Evolutionary conservation across 1,140 invertebrate genomes (phyloP), one percentile per base, ranked within the genome.

Genomic region (Berghia stephanieae): DNA sequence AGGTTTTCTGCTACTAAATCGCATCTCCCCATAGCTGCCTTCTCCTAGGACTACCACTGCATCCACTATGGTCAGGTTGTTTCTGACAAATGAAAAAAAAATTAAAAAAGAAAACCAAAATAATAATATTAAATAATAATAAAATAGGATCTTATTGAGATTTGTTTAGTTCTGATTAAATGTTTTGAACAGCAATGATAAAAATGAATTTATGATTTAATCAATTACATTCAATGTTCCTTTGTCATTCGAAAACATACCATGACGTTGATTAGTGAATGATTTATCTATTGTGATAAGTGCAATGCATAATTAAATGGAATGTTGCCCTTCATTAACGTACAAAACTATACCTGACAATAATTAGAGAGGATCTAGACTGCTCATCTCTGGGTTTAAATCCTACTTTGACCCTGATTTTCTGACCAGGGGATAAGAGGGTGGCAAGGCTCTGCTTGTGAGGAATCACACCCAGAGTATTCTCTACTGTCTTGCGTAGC

Each of bases 11-110:
- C 96, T 96, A n/a, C 94, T 96, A 84, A 99, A 94, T 84, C 95
- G 94, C 86, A 99, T 94, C 87, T 95, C 93, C 13, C 96, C 95
- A 80, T 93, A 88, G 0, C 94, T 95, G 18, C 96, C 96, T 82
- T 94, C 92, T 0, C 96, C 96, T 66, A 92, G 92, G 40, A 99
- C 85, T 80, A 94, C 92, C 18, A 98, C 89, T 21, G 93, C 92
- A 90, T 99, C 97, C 81, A 98, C 90, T 63, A 96, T 93, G 0
- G 97, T 99, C 81, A 99, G 91, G 89, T 99, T 99, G 88, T 98
- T 99, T 83, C 96, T 94, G 88, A 82, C 87, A 81, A 85, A 69
- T 21, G 60, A 79, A 24, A 67, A 43, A 77, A 3, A 36, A 67
- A 42, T 34, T n/a, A n/a, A 18, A 8, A 67, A 72, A 71, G 21